Evolutionary conservation across 1,140 invertebrate genomes (phyloP).

Genomic region (Lasaia peninsularis): DNA sequence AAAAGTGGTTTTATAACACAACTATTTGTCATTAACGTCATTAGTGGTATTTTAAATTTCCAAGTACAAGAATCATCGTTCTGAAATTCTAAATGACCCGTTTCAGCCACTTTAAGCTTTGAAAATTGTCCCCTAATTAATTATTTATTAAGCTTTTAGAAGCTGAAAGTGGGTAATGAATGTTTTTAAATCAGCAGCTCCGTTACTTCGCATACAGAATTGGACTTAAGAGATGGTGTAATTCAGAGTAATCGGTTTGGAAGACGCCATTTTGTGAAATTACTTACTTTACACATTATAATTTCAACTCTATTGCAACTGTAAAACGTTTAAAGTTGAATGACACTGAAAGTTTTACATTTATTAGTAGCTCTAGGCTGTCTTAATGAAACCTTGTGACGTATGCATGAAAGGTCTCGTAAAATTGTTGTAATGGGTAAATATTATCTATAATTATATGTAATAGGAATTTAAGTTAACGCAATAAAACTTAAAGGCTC

Average conservation of each 20-base stretch:
- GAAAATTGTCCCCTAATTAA: conserved; percentile 48
- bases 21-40: no score
- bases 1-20: not conserved
- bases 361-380: conserved; percentile 8
- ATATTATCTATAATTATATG: conserved; percentile 2
- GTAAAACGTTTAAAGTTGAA: not conserved
- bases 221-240: conserved; percentile 43
- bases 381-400: conserved; percentile 1
- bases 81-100: conserved; percentile 17
- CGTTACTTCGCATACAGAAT: conserved; percentile 39
- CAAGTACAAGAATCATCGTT: conserved; percentile 18
- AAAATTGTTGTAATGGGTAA: conserved; percentile 6
- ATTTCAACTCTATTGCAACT: not conserved
- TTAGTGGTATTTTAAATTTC: no score
- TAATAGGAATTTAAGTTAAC: not conserved
- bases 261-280: conserved; percentile 43
- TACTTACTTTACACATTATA: conserved; percentile 13
- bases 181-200: conserved; percentile 35
- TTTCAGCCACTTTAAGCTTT: conserved; percentile 23
- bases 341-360: not conserved
- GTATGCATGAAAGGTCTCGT: not conserved
- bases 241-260: conserved; percentile 46
- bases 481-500: not conserved
- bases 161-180: conserved; percentile 44
- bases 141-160: conserved; percentile 60